Base-by-base conservation (phyloP, 2,888 invertebrate species). In the Creontiades dilutus region DNA sequence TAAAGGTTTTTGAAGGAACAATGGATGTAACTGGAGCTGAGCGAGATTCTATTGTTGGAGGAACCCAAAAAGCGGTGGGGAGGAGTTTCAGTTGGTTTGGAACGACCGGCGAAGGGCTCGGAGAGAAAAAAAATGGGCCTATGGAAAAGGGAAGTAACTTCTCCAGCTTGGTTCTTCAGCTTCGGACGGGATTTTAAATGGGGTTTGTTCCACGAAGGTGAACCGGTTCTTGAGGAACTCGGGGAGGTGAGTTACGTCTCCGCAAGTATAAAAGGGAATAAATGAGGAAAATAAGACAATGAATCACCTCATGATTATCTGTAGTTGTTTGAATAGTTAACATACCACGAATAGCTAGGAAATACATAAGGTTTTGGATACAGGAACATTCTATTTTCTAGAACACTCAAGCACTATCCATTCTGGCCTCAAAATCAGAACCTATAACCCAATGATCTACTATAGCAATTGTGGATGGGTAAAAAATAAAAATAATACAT, bases 11-110 rank as follows among this genome's bases (percentile, higher is more conserved):
- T 37, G n/a, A 48, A 86, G 86, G 86, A 86, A 86, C 86, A 86
- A 86, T 86, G 86, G 86, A 75, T 19, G 86, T 76, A 86, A 86
- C 86, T 86, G 86, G 86, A 75, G 76, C 86, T 86, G 75, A 86
- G 86, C 86, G 86, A 86, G 86, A 86, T 86, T 86, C 86, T 86
- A 86, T 86, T 86, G 86, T 86, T 61, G 85, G 27, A 46, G 27
- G 68, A 28, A 0, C 68, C 78, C 78, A 11, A 78, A 78, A 47
- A 78, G 16, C 37, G 78, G 37, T 46, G 46, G 78, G 78, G 78
- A 9, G 46, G 46, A 37, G 76, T 37, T 78, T 37, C 9, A 37
- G 78, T 78, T 47, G 68, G 68, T 68, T 68, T 12, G 27, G 68
- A 68, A 68, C 23, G 68, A 23, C 23, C 68, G 68, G 68, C 12